These are phyloP conservation scores for Rousettus madagascariensis DNA, from an alignment of 2,797 vertebrate species.

Conservation along the genomic window DNA sequence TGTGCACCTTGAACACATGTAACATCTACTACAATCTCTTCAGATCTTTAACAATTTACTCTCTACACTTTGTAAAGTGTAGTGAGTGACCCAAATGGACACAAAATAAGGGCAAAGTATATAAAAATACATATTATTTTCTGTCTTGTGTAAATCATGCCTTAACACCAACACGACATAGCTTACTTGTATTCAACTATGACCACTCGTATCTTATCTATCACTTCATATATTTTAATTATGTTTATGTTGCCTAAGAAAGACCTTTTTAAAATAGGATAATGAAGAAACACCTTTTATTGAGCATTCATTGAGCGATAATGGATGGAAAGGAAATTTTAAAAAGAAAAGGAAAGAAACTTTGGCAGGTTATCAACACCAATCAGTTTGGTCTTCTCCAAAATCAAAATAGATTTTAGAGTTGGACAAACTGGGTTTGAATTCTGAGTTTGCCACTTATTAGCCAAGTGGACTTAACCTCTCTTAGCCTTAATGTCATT, in stretches of 20 bases:
- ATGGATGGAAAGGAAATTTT: slow-evolving; percentile 46
- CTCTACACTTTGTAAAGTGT: neutral
- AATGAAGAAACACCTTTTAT: slow-evolving; percentile 42
- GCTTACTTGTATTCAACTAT: neutral
- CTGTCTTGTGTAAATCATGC: slow-evolving; percentile 31
- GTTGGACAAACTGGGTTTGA: neutral
- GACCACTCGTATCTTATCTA: neutral
- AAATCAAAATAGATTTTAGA: slow-evolving; percentile 54
- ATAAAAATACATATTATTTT: slow-evolving; percentile 20
- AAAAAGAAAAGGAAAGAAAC: slow-evolving; percentile 54
- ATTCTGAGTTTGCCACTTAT: slow-evolving; percentile 45
- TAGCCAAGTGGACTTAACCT: slow-evolving; percentile 26
- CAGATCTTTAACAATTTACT: slow-evolving; percentile 28
- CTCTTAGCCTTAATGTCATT: neutral
- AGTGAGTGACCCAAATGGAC: slow-evolving; percentile 1
- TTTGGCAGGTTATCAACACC: slow-evolving; percentile 30
- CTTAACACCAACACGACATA: slow-evolving; percentile 5
- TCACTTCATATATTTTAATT: slow-evolving; percentile 15
- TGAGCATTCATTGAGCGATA: slow-evolving; percentile 37
- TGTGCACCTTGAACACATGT: neutral
- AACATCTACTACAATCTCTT: neutral
- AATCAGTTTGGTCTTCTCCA: slow-evolving; percentile 40
- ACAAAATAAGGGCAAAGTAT: neutral
- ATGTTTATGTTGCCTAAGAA: slow-evolving; percentile 43
- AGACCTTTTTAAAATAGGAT: slow-evolving; percentile 4